Conservation (phyloP, 2,113 vertebrate species). For the Grammomys surdaster region DNA sequence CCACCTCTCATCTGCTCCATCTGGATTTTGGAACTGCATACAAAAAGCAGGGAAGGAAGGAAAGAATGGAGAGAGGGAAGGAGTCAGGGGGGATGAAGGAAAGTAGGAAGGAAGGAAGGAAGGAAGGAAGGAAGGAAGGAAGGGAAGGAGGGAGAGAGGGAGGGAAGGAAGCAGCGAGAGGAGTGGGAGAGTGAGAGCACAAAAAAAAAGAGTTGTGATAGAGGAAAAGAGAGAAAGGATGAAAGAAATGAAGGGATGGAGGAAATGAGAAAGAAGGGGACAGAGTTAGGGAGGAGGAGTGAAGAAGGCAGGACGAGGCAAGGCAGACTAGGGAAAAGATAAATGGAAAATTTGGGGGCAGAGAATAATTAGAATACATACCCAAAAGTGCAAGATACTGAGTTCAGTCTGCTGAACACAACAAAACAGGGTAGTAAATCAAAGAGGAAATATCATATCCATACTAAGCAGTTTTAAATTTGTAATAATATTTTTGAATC, state of each 20-base stretch:
- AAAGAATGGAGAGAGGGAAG: neutral
- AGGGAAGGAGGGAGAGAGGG: neutral
- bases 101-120: no score
- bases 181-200: neutral
- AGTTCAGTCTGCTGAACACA: neutral
- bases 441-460: neutral
- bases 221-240: no score
- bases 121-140: no score
- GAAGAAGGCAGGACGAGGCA: no score
- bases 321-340: neutral
- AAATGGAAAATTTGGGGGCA: neutral
- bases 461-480: neutral
- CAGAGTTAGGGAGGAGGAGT: neutral
- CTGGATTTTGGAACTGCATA: neutral
- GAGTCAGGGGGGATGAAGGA: accelerated
- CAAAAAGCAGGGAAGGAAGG: neutral
- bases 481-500: neutral
- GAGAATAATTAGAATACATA: neutral
- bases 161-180: neutral
- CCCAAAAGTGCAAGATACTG: neutral
- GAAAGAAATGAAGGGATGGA: neutral
- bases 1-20: neutral
- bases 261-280: no score
- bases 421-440: neutral
- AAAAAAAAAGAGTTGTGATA: neutral